Conservation (phyloP, 2,113 vertebrate species). For the Archocentrus centrarchus region DNA sequence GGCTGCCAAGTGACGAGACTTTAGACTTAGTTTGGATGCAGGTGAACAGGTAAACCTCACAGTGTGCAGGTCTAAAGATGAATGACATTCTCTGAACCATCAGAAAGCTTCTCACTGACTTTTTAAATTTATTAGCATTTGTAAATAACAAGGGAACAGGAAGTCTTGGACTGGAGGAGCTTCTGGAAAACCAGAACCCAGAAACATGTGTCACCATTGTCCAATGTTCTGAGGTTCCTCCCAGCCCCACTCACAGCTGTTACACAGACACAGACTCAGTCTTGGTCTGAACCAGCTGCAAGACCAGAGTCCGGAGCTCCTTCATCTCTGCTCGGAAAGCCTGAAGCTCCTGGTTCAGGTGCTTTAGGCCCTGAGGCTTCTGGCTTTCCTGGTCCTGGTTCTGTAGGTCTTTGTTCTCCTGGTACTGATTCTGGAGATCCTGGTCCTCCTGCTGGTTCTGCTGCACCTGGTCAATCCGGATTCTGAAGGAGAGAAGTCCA, state of each 20-base stretch:
- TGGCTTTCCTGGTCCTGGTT: background rate
- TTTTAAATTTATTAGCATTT: background rate
- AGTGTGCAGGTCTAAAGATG: background rate
- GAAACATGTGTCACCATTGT: background rate
- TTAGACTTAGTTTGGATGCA: background rate
- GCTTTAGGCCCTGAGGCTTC: background rate
- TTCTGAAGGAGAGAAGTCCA: background rate
- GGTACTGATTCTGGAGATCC: background rate
- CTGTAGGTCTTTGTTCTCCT: background rate
- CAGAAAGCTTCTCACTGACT: background rate
- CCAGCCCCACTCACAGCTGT: background rate
- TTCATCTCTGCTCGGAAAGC: constrained; percentile 59
- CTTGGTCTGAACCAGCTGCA: constrained; percentile 51
- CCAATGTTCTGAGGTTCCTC: background rate
- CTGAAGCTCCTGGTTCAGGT: constrained; percentile 48
- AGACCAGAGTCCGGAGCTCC: constrained; percentile 61
- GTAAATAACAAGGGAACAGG: background rate
- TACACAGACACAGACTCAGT: background rate
- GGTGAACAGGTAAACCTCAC: background rate
- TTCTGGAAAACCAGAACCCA: background rate
- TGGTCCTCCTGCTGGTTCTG: background rate
- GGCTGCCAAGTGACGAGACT: background rate
- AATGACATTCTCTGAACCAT: background rate
- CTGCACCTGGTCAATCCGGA: background rate
- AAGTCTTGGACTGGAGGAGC: background rate